These are phyloP conservation scores for Drosophila yakuba DNA, from an alignment of 1,140 invertebrate genomes.

Conservation along the genomic window DNA sequence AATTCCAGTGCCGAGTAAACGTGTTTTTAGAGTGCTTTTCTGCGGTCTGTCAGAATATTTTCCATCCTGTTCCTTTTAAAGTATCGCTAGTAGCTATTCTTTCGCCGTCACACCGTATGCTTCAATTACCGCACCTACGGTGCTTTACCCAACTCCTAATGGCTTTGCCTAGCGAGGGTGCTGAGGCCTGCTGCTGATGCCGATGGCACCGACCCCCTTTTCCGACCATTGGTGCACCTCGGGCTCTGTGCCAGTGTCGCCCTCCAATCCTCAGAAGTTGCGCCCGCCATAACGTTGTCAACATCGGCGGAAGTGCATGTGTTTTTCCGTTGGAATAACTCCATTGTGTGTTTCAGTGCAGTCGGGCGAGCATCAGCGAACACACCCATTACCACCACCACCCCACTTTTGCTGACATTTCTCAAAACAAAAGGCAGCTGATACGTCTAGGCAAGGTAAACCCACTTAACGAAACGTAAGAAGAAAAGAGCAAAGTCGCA, in stretches of 20 bases:
- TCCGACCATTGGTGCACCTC: constrained; percentile 22
- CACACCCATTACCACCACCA: constrained; percentile 18
- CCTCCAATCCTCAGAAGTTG: constrained; percentile 1
- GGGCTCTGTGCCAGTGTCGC: background rate
- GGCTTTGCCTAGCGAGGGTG: constrained; percentile 11
- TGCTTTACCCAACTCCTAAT: background rate
- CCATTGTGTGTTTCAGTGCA: constrained; percentile 79
- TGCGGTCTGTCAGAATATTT: background rate
- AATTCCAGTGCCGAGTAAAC: no score
- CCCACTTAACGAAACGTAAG: constrained; percentile 56
- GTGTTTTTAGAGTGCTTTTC: no score
- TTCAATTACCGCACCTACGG: constrained; percentile 41
- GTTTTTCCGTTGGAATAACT: constrained; percentile 83
- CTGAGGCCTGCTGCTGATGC: constrained; percentile 22
- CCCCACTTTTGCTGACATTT: constrained; percentile 1
- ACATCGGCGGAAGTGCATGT: constrained; percentile 79
- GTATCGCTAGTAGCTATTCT: constrained; percentile 7
- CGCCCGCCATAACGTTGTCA: constrained; percentile 59
- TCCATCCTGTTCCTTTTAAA: constrained; percentile 12
- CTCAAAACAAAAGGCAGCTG: constrained; percentile 42
- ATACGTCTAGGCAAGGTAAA: constrained; percentile 71
- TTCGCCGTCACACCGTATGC: constrained; percentile 33
- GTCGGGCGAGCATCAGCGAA: constrained; percentile 65
- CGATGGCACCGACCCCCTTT: constrained; percentile 14
- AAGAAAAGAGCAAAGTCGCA: constrained; percentile 22